Base-by-base conservation (phyloP, 1,140 invertebrate genomes). In the Drosophila punjabiensis region DNA sequence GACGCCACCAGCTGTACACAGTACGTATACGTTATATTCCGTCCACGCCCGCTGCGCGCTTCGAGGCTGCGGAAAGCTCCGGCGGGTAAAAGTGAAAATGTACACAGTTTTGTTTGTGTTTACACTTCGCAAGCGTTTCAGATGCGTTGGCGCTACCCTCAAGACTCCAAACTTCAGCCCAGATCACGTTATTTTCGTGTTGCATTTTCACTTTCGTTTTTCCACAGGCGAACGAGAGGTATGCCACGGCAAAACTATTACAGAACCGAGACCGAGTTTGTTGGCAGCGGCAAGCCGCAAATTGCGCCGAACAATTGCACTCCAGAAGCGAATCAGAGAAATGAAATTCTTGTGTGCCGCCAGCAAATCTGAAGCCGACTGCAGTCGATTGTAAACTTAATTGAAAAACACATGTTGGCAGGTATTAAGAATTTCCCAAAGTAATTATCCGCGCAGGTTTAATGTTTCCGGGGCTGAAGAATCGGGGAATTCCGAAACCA, bases 201-300 rank as follows among this genome's bases (percentile, higher is more conserved):
- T 80, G 76, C 83, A 86, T 89, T 89, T 89, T 89, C 86, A 89
- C 86, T 90, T 89, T 89, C 86, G 55, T 66, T 89, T 89, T 77
- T 33, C 37, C 70, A 52, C 70, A 52, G 20, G 28, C 53, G 14
- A 43, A 48, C 48, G 24, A 47, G 33, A 18, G 50, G 53, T 73
- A 55, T 60, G 76, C 30, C n/a, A 28, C 24, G 41, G 18, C 18
- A 53, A 47, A 61, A 60, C 28, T 81, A 71, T 84, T 89, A 68
- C 69, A 84, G 78, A 79, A 88, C 67, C n/a, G 18, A 39, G 41
- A 68, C 64, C 10, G 30, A 55, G 53, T 35, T 50, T 56, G 50
- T 33, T 30, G 50, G 39, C 28, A 58, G 59, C 39, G 35, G 16
- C 33, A 30, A 37, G 63, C 52, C 45, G 39, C 52, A 53, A 61